Conservation (phyloP, 1,140 invertebrate genomes). For the Oryzaephilus surinamensis region DNA sequence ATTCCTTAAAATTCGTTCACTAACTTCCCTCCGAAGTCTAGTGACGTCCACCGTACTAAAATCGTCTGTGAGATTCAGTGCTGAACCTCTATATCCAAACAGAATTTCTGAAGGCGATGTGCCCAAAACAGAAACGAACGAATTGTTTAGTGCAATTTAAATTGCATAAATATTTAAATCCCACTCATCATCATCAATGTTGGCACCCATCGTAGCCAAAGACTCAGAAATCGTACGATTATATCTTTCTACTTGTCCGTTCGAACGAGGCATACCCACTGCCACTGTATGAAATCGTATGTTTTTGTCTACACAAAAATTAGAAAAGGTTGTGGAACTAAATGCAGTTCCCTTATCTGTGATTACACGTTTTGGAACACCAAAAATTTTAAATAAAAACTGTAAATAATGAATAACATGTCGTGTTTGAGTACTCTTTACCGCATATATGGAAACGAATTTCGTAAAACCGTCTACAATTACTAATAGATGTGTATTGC, state of each 20-base stretch:
- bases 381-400: constrained; percentile 15
- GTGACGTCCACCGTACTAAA: constrained; percentile 2
- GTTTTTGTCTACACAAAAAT: constrained; percentile 15
- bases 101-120: constrained; percentile 8
- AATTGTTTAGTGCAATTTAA: constrained; percentile 14
- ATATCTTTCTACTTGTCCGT: constrained; percentile 24
- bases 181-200: constrained; percentile 6
- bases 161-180: constrained; percentile 13
- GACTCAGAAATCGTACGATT: constrained; percentile 18
- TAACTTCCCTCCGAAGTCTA: constrained; percentile 5
- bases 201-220: constrained; percentile 16
- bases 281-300: constrained; percentile 20
- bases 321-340: constrained; percentile 14
- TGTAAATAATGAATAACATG: constrained; percentile 10
- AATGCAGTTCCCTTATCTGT: constrained; percentile 23
- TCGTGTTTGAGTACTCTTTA: constrained; percentile 19
- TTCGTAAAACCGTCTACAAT: constrained; percentile 13
- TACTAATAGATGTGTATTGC: constrained; percentile 7
- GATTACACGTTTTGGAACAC: constrained; percentile 20
- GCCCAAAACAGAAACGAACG: constrained; percentile 7
- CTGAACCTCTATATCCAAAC: constrained; percentile 8
- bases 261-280: constrained; percentile 23
- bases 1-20: background rate
- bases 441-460: constrained; percentile 15
- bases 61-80: background rate